Evolutionary conservation across 2,888 invertebrate species (phyloP).

Genomic region (Boloria euphrosyne): DNA sequence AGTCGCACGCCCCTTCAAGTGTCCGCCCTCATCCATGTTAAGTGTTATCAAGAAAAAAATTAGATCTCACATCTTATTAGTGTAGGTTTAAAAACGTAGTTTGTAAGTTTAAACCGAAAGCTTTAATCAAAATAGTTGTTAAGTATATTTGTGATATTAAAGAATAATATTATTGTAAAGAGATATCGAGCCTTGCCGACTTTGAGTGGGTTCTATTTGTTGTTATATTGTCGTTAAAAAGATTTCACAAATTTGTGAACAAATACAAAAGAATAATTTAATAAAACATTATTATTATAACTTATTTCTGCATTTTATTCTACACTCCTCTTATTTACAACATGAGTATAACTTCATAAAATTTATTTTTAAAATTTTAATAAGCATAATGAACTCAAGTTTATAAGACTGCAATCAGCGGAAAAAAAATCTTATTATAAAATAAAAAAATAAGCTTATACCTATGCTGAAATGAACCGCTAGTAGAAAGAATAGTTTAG

Average conservation of each 20-base stretch:
- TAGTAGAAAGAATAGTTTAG: conserved; percentile 35
- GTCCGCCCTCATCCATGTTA: conserved; percentile 71
- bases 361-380: neutral
- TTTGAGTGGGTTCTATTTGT: conserved; percentile 69
- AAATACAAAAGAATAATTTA: conserved; percentile 70
- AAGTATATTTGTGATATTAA: conserved; percentile 81
- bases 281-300: conserved; percentile 68
- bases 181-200: conserved; percentile 69
- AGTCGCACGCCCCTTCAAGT: conserved; percentile 64
- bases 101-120: conserved; percentile 77
- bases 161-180: conserved; percentile 77
- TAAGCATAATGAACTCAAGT: neutral
- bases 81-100: conserved; percentile 64
- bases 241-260: conserved; percentile 72
- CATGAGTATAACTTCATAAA: neutral
- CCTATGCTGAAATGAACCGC: conserved; percentile 3
- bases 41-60: conserved; percentile 64
- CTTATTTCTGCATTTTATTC: conserved; percentile 73
- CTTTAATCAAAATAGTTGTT: conserved; percentile 78
- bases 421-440: neutral
- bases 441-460: neutral
- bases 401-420: neutral
- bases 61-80: conserved; percentile 73
- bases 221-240: conserved; percentile 80
- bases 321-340: conserved; percentile 3